These are phyloP conservation scores for Oscheius sp. DNA, from an alignment of 2,888 invertebrate species.

Conservation along the genomic window DNA sequence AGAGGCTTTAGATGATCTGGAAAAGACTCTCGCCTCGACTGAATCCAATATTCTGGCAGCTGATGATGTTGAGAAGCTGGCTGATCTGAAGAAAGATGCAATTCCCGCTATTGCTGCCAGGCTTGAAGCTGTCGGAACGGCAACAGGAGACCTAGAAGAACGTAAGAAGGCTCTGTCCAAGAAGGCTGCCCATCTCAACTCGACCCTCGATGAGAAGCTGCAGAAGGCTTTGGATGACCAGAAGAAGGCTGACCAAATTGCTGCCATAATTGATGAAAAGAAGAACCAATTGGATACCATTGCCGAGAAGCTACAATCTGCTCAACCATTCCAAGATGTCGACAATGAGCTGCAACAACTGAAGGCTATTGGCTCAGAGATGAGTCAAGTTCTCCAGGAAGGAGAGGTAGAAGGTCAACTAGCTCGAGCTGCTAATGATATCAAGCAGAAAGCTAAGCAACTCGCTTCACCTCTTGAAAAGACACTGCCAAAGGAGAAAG, in stretches of 20 bases:
- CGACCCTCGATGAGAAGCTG: constrained; percentile 27
- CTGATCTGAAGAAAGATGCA: constrained; percentile 15
- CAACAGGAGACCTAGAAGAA: constrained; percentile 38
- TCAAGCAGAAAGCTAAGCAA: constrained; percentile 41
- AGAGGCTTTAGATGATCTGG: constrained; percentile 6
- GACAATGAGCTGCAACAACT: constrained; percentile 33
- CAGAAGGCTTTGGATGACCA: constrained; percentile 33
- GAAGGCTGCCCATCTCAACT: constrained; percentile 30
- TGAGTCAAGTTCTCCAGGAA: constrained; percentile 25
- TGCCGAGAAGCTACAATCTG: constrained; percentile 25
- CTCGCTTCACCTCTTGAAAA: constrained; percentile 31
- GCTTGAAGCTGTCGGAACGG: constrained; percentile 27
- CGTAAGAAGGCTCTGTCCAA: constrained; percentile 33
- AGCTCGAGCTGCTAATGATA: constrained; percentile 40
- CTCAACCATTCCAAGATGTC: constrained; percentile 38
- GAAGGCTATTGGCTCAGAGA: constrained; percentile 30
- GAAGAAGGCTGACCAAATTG: constrained; percentile 27
- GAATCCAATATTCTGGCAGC: constrained; percentile 4
- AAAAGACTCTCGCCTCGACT: background rate
- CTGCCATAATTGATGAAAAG: constrained; percentile 25
- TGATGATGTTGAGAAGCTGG: background rate
- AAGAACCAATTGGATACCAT: constrained; percentile 30
- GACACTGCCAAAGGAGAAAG: constrained; percentile 18
- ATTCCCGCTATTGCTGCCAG: constrained; percentile 22
- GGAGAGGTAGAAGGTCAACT: constrained; percentile 38